Conservation (phyloP, 1,140 invertebrate genomes). For the Harpegnathos saltator region DNA sequence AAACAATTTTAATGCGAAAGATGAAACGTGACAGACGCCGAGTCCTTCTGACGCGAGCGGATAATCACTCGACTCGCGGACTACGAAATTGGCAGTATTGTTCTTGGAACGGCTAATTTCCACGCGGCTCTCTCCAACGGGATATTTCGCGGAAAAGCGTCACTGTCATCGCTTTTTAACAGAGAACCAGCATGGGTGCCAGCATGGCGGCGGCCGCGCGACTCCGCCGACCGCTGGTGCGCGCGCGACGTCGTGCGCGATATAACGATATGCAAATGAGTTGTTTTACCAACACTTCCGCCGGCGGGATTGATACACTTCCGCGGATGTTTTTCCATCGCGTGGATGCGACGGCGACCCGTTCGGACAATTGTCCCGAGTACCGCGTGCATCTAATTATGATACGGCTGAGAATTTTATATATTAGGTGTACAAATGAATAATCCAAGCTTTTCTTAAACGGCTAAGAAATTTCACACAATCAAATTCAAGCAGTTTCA, state of each 20-base stretch:
- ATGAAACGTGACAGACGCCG: not conserved
- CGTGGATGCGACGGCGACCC: conserved; percentile 18
- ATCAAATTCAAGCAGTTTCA: too few species aligned
- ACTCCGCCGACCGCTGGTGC: too few species aligned
- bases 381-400: conserved; percentile 25
- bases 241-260: too few species aligned
- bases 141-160: not conserved
- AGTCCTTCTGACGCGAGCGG: not conserved
- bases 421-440: too few species aligned
- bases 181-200: too few species aligned
- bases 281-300: conserved; percentile 1
- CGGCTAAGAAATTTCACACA: too few species aligned
- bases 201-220: too few species aligned
- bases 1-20: conserved; percentile 45
- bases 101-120: not conserved
- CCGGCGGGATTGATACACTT: conserved; percentile 38
- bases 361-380: conserved; percentile 40
- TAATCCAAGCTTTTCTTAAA: too few species aligned
- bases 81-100: not conserved
- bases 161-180: not conserved
- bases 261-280: conserved; percentile 37
- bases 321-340: conserved; percentile 4
- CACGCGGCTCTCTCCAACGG: not conserved
- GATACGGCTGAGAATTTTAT: conserved; percentile 49
- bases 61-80: not conserved